Evolutionary conservation across 2,797 vertebrate genomes (phyloP).

Genomic region (Acanthornis magna): DNA sequence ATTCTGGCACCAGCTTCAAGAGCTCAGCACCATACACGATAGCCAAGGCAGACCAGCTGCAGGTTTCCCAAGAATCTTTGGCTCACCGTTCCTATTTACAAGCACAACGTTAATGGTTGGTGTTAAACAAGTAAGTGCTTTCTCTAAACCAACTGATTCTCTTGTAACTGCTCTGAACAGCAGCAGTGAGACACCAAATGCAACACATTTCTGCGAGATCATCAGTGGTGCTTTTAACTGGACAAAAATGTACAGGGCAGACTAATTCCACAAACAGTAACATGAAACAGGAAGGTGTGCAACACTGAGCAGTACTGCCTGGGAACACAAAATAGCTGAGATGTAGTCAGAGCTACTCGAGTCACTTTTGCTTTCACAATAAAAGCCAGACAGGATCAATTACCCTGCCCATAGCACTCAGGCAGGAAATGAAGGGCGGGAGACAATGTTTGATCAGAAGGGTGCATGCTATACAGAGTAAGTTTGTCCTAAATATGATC

Average conservation of each 20-base stretch:
- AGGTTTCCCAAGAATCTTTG: background rate
- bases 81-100: background rate
- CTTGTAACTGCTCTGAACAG: background rate
- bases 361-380: background rate
- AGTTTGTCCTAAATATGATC: background rate
- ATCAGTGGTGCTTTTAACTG: rapidly evolving
- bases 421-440: background rate
- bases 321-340: rapidly evolving
- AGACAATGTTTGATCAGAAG: background rate
- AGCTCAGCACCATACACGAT: background rate
- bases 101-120: background rate
- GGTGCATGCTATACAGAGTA: rapidly evolving
- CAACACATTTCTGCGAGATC: rapidly evolving
- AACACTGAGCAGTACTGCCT: background rate
- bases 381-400: background rate
- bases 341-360: background rate
- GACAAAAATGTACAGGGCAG: background rate
- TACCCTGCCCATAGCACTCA: background rate
- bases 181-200: background rate
- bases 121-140: background rate
- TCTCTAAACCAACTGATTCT: background rate
- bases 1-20: background rate
- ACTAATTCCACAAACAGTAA: background rate
- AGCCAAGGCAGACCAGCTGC: background rate
- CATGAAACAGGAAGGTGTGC: background rate